Evolutionary conservation across 1,140 invertebrate species (phyloP).

Genomic region (Oreohelix idahoensis): DNA sequence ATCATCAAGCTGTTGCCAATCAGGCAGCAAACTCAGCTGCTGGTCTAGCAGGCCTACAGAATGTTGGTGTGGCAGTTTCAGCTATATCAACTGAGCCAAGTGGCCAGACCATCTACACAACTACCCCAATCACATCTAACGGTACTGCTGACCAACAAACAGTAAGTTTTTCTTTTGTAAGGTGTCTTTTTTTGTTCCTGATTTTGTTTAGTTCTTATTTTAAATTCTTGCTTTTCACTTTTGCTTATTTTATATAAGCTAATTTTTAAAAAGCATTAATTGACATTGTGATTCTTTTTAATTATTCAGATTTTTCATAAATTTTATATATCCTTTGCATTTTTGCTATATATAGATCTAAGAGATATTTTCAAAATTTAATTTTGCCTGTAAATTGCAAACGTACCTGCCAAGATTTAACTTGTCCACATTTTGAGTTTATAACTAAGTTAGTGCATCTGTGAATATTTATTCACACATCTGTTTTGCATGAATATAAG

Average conservation of each 20-base stretch:
- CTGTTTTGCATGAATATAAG: background rate
- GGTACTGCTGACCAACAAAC: slow-evolving; percentile 74
- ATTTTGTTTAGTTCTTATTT: background rate
- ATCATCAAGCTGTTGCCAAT: slow-evolving; percentile 60
- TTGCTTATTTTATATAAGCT: no score
- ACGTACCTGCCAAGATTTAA: no score
- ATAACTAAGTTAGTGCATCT: no score
- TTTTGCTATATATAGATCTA: no score
- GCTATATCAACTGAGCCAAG: slow-evolving; percentile 42
- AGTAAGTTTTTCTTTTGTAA: slow-evolving; percentile 8
- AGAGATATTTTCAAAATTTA: no score
- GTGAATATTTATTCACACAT: background rate
- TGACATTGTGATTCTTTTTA: no score
- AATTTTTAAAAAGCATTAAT: no score
- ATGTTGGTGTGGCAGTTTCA: slow-evolving; percentile 46
- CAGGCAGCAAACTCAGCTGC: slow-evolving; percentile 65
- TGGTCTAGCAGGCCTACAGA: slow-evolving; percentile 18
- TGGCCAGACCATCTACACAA: slow-evolving; percentile 52
- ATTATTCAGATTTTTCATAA: no score
- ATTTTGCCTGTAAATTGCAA: no score
- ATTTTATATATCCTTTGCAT: no score
- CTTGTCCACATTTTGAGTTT: no score
- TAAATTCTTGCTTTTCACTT: no score
- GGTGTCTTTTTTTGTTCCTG: background rate
- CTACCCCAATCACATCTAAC: slow-evolving; percentile 74